Conservation (phyloP, 2,113 vertebrate genomes). For the Philantomba maxwellii region DNA sequence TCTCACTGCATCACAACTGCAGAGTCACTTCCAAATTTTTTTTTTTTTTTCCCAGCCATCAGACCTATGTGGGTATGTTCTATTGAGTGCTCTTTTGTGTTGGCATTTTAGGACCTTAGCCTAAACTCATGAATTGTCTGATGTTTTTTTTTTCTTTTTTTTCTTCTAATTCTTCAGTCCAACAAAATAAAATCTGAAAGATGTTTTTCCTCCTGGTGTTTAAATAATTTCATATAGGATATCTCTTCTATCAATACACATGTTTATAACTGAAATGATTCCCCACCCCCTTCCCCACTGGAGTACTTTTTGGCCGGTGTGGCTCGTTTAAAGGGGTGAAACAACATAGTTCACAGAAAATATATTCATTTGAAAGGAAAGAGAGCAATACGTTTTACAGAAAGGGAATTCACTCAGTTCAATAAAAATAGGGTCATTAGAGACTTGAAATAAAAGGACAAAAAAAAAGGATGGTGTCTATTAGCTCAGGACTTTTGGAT, state of each 20-base stretch:
- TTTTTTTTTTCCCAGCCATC: neutral
- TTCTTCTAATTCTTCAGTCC: neutral
- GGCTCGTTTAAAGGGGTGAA: neutral
- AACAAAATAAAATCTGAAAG: neutral
- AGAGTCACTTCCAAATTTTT: neutral
- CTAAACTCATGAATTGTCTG: neutral
- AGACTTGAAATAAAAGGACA: neutral
- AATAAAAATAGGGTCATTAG: neutral
- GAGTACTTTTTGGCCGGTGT: neutral
- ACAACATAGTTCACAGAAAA: neutral
- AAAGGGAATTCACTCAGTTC: neutral
- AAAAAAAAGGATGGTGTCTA: neutral
- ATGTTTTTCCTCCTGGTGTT: neutral
- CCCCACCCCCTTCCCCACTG: neutral
- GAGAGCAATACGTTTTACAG: neutral
- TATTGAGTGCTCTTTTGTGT: constrained; percentile 17
- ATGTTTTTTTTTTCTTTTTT: neutral
- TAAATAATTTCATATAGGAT: neutral
- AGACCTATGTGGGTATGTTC: constrained; percentile 13
- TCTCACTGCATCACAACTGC: neutral
- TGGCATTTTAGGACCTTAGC: neutral
- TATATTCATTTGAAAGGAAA: neutral
- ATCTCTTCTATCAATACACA: neutral
- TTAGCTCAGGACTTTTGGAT: neutral
- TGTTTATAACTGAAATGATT: neutral